These are phyloP conservation scores for Crotalus helleri DNA, from an alignment of 2,113 vertebrate species.

Conservation along the genomic window DNA sequence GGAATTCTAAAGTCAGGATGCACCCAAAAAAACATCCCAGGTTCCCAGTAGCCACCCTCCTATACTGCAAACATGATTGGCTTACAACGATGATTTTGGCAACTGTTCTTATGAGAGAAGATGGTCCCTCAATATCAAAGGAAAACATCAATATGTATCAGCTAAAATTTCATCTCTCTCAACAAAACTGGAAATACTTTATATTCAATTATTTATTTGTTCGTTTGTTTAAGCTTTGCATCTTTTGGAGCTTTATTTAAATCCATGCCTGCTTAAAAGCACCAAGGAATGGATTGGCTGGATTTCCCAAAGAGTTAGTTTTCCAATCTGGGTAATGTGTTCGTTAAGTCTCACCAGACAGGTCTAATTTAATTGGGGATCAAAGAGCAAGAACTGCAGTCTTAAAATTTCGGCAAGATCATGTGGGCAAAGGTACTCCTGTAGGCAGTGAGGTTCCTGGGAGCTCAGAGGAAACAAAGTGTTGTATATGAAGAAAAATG, in stretches of 20 bases:
- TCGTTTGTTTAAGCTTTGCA: background rate
- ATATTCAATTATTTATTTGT: background rate
- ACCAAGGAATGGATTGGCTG: background rate
- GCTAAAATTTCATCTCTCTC: background rate
- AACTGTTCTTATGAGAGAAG: background rate
- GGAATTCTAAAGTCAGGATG: background rate
- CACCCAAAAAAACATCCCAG: background rate
- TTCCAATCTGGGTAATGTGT: background rate
- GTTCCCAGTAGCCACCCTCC: background rate
- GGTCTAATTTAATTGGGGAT: background rate
- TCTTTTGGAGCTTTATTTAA: background rate
- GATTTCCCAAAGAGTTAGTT: background rate
- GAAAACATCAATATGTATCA: background rate
- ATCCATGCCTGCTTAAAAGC: background rate
- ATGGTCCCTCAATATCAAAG: background rate
- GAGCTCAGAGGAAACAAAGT: background rate
- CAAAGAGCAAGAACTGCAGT: background rate
- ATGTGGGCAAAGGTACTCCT: background rate
- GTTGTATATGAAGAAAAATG: background rate
- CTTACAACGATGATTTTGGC: background rate
- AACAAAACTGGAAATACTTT: background rate
- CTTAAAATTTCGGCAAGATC: background rate
- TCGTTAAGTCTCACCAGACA: background rate
- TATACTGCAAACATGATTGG: background rate
- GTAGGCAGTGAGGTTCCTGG: background rate